Evolutionary conservation across 2,888 invertebrate genomes (phyloP), one percentile per base, ranked within the genome.

Genomic region (Pogonocherus hispidulus): DNA sequence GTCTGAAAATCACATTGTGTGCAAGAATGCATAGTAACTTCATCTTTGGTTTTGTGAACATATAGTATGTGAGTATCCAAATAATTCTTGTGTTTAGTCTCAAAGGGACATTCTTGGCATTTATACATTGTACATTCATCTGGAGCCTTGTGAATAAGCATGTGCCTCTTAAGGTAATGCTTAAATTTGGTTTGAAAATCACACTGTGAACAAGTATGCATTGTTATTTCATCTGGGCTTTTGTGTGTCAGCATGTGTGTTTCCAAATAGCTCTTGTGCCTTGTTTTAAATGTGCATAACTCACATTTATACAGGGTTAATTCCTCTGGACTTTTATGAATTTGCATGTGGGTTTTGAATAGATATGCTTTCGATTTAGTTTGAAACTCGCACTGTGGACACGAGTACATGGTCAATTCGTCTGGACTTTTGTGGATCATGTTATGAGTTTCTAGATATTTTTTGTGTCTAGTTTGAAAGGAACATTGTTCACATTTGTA

Each of bases 331-430:
- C 60, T 74, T 51, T 74, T 72, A 56, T 74, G 74, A 23, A 72
- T 70, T 20, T 72, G 74, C 74, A 72, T 72, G 56, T 74, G 74
- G 4, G 74, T 74, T 62, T 70, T 74, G 52, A 72, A 70, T 11
- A 77, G 70, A 32, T 76, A 74, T 0, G 76, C 75, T 52, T 76
- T 77, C 16, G 75, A 77, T 47, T 77, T 77, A 3, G 75, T 77
- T 54, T 77, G 73, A 35, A 76, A 77, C 6, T 68, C 71, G 35
- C 77, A 77, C 14, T 66, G 63, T n/a, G 70, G 66, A 55, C 77
- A 77, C 11, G 74, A 74, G 52, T 76, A 77, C 77, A 77, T 77
- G 5, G 69, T 70, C 1, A 77, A 56, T 22, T 69, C 72, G 14
- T 76, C 72, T n/a, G 77, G 77, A 16, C 65, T 70, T 47, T 71